Conservation (phyloP, 2,113 vertebrate genomes). For the Limnothrissa miodon region DNA sequence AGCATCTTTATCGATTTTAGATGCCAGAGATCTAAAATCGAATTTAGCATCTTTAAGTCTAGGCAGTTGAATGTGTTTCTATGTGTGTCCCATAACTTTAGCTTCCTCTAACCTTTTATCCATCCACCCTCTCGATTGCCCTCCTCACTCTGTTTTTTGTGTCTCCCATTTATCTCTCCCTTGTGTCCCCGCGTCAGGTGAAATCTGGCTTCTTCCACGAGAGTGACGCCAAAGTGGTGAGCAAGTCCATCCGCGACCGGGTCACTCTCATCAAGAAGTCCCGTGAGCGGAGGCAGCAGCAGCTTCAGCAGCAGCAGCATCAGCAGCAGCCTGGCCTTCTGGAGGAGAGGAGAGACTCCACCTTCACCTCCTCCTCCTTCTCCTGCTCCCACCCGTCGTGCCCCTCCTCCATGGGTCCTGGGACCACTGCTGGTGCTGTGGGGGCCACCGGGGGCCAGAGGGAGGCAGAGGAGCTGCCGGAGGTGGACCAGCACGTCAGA, state of each 20-base stretch:
- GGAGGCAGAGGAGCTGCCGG: slow-evolving; percentile 78
- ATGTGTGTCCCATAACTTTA: background rate
- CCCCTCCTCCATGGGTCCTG: slow-evolving; percentile 53
- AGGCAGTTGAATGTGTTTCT: background rate
- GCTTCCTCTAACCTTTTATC: slow-evolving; percentile 39
- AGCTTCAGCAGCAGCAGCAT: slow-evolving; percentile 63
- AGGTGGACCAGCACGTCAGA: slow-evolving; percentile 78
- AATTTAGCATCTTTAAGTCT: background rate
- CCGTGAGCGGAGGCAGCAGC: slow-evolving; percentile 78
- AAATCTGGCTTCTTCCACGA: slow-evolving; percentile 93
- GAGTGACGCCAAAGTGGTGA: slow-evolving; percentile 89
- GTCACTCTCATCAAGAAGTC: slow-evolving; percentile 86
- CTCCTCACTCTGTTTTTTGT: background rate
- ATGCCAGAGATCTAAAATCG: background rate
- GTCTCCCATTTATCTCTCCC: background rate
- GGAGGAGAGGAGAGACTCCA: slow-evolving; percentile 70
- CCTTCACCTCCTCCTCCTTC: slow-evolving; percentile 50
- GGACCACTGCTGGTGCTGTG: slow-evolving; percentile 41
- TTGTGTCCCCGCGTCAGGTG: slow-evolving; percentile 67
- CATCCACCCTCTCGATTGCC: background rate
- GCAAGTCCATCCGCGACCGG: slow-evolving; percentile 87
- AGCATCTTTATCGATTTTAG: rapidly evolving
- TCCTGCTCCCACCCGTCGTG: slow-evolving; percentile 60
- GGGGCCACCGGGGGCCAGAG: slow-evolving; percentile 40
- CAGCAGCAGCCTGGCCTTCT: slow-evolving; percentile 53